phyloP scores from a whole-genome alignment of 2,888 invertebrate species.

The Latheticus oryzae region DNA sequence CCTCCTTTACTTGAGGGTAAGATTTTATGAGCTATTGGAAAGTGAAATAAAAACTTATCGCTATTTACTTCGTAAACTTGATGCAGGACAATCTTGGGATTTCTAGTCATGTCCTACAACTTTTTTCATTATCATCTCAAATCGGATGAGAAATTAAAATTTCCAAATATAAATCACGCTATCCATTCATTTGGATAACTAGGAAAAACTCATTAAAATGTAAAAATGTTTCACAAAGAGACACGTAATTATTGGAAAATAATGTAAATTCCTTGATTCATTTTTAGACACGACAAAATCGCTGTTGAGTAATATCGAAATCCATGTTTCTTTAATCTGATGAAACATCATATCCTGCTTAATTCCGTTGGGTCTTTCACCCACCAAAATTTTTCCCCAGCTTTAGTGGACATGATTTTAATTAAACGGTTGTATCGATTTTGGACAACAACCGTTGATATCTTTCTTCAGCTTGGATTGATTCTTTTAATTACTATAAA shows the following conservation, averaged over 20 bases:
- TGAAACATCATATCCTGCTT: constrained; percentile 12
- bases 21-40: constrained; percentile 43
- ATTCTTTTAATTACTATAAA: neutral
- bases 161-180: constrained; percentile 16
- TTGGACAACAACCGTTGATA: too few species aligned
- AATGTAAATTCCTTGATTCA: constrained; percentile 26
- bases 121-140: constrained; percentile 31
- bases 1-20: constrained; percentile 46
- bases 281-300: constrained; percentile 16
- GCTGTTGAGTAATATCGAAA: constrained; percentile 8
- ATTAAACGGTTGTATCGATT: too few species aligned
- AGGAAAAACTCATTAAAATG: constrained; percentile 24
- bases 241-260: constrained; percentile 24
- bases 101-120: constrained; percentile 24
- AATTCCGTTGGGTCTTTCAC: too few species aligned
- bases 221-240: constrained; percentile 23
- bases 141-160: constrained; percentile 28
- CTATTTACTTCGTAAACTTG: constrained; percentile 24
- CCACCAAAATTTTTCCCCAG: too few species aligned
- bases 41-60: constrained; percentile 40
- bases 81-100: constrained; percentile 18
- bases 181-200: constrained; percentile 16
- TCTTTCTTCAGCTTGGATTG: neutral
- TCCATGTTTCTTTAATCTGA: constrained; percentile 18
- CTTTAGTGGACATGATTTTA: too few species aligned